phyloP scores from a whole-genome alignment of 1,140 invertebrate genomes.

The Hyposmocoma kahamanoa region DNA sequence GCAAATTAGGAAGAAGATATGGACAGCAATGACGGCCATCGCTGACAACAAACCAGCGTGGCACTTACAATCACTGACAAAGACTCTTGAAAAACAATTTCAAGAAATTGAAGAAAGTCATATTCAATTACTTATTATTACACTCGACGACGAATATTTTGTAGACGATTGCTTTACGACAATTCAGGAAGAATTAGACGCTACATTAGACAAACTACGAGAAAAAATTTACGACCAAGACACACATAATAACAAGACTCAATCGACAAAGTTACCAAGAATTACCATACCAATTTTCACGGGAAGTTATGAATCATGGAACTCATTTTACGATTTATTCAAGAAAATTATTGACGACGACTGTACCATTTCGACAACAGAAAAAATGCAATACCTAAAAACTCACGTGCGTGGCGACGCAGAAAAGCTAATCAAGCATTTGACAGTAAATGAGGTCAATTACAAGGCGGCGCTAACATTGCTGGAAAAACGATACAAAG shows the following conservation, averaged over 20 bases:
- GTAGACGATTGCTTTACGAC: not conserved
- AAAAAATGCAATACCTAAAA: not conserved
- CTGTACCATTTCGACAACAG: conserved; percentile 3
- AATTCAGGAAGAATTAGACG: conserved; percentile 2
- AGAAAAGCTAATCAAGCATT: conserved; percentile 5
- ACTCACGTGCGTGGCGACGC: not conserved
- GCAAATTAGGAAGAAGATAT: not conserved
- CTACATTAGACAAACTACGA: conserved; percentile 2
- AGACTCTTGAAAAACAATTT: conserved; percentile 1
- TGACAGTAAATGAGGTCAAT: not conserved
- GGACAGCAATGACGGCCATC: not conserved
- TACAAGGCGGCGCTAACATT: conserved; percentile 6
- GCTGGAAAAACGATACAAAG: conserved; percentile 3
- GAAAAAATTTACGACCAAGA: not conserved
- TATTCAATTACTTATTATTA: not conserved
- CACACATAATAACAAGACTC: not conserved
- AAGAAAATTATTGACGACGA: conserved; percentile 8
- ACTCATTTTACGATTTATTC: conserved; percentile 7
- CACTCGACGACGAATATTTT: conserved; percentile 3
- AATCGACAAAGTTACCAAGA: conserved; percentile 6
- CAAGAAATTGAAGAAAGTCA: conserved; percentile 7
- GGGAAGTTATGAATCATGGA: conserved; percentile 4
- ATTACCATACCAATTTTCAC: conserved; percentile 7
- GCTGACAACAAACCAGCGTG: not conserved
- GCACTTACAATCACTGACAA: conserved; percentile 3